Base-by-base conservation (phyloP, 1,140 invertebrate species). In the Amyelois transitella region DNA sequence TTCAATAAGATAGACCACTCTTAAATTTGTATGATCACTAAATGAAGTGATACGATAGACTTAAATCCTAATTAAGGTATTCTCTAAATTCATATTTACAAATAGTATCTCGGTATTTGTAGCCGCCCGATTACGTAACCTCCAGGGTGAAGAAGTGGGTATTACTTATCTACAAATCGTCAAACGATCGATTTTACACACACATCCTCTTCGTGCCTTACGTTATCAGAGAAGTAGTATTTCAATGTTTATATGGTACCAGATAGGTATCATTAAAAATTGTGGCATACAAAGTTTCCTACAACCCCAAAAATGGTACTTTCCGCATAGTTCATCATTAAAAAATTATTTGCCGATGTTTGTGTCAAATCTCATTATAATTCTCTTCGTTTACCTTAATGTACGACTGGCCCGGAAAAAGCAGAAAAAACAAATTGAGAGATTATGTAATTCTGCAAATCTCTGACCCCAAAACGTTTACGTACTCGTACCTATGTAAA, bases 371-470 rank as follows among this genome's bases (percentile, higher is more conserved):
- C n/a, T 38, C 32, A 38, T 38, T 14, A n/a, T 38, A 3, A 38
- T 38, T 14, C 17, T 12, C 32, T 14, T 38, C 32, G 17, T 38
- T 38, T 38, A 38, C 12, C 32, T 14, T 38, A 14, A 14, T 12
- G 32, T 38, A 14, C 12, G 32, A 5, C n/a, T 38, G 32, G 22
- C 8, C 22, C 8, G 22, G 32, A 45, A 45, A 45, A 44, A 45
- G 18, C 18, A 19, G 32, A 38, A 38, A n/a, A n/a, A 45, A 45
- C 19, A 45, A 45, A 38, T 47, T 14, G 20, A 17, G n/a, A 10
- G 43, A 17, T 58, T 58, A 58, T 51, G 25, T 58, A 58, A 58
- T 43, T 25, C 43, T 19, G 44, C 14, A 48, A 54, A 22, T 24
- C 18, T 32, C 21, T 6, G 25, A 55, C 19, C 19, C 28, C 24